phyloP scores from a whole-genome alignment of 2,113 vertebrate species.

The Pedionomus torquatus region DNA sequence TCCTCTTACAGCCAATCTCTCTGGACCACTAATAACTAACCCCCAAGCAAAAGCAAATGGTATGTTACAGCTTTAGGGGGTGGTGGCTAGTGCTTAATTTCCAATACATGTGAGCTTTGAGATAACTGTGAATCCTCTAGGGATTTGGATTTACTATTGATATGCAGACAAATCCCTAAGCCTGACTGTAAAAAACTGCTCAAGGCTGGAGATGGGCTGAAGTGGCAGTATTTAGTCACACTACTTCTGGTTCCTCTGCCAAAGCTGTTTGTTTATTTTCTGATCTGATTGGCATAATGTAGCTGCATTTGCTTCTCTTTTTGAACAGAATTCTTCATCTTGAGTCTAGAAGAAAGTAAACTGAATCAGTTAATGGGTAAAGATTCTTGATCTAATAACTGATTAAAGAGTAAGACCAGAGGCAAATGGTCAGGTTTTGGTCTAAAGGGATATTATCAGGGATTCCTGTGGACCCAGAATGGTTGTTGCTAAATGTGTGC shows the following conservation, averaged over 20 bases:
- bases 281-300: not conserved
- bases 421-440: not conserved
- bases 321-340: not conserved
- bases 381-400: not conserved
- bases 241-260: not conserved
- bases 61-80: not conserved
- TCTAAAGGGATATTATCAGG: not conserved
- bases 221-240: slow-evolving; percentile 24
- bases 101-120: slow-evolving; percentile 11
- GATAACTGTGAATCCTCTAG: not conserved
- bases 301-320: not conserved
- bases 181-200: slow-evolving; percentile 19
- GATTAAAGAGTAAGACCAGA: not conserved
- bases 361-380: not conserved
- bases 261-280: not conserved
- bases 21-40: not conserved
- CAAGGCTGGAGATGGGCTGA: not conserved
- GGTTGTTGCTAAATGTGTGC: not conserved
- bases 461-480: not conserved
- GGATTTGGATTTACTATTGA: slow-evolving; percentile 59
- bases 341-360: not conserved
- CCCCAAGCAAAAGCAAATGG: not conserved
- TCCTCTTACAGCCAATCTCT: not conserved
- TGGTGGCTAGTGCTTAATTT: slow-evolving; percentile 3
- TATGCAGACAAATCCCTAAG: slow-evolving; percentile 38